Base-by-base conservation (phyloP, 2,797 vertebrate genomes). In the Falco berigora region DNA sequence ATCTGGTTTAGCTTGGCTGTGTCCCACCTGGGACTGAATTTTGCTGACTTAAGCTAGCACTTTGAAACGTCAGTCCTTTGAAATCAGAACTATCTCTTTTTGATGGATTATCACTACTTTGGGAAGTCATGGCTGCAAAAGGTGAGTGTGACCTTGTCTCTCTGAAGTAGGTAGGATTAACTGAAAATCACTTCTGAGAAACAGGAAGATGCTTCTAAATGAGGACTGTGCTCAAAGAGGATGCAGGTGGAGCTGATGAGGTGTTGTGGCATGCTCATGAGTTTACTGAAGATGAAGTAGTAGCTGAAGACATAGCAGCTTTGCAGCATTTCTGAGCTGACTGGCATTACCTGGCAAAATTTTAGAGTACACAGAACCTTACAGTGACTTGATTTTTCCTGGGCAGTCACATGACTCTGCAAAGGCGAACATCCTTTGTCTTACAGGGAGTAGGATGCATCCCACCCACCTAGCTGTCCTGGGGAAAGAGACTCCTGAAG, bases 61-160 rank as follows among this genome's bases (percentile, higher is more conserved):
- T 83, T 49, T 46, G 38, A 74, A 72, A 64, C 12, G 30, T 52
- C 17, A 71, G 8, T n/a, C 28, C 28, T 75, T 68, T 88, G 77
- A 68, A 89, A 75, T 68, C 18, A 17, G 38, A 87, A 32, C 46
- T 2, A 3, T 21, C 6, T 71, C 23, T 36, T 55, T 71, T 34
- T 52, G 30, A 53, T 61, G 64, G 52, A 36, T 50, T 76, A 28
- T 52, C 6, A 3, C 21, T 50, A 4, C 44, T 21, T 24, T 58
- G 30, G 40, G n/a, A 68, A 68, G 76, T 12, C 15, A 20, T 5
- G 49, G 53, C 66, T 85, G 30, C 21, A 36, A 23, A 38, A 59
- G 23, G 9, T 0, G 12, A 46, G 7, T 0, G 3, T n/a, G 63
- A 50, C 47, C 14, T 21, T 36, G 8, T 52, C 12, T 50, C n/a